These are phyloP conservation scores for Toxotes lorentzi DNA, from an alignment of 2,797 vertebrate genomes.

Conservation along the genomic window DNA sequence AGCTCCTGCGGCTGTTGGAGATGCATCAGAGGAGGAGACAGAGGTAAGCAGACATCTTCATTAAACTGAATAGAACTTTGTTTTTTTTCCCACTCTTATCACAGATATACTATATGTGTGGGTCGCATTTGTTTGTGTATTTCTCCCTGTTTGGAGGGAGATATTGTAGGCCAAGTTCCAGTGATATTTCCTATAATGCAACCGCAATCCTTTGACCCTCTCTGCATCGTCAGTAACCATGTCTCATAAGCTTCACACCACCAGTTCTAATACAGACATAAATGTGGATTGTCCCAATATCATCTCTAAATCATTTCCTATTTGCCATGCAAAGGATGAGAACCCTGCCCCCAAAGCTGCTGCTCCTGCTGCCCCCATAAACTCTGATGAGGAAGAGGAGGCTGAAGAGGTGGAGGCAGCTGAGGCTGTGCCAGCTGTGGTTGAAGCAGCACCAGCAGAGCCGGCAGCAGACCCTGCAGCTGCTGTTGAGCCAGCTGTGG, in stretches of 20 bases:
- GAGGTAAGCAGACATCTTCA: constrained; percentile 59
- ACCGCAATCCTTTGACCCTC: background rate
- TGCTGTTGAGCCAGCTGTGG: constrained; percentile 52
- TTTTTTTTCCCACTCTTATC: background rate
- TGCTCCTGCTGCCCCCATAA: constrained; percentile 66
- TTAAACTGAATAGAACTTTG: background rate
- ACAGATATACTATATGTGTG: background rate
- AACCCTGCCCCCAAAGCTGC: constrained; percentile 41
- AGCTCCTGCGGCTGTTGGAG: constrained; percentile 43
- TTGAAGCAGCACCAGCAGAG: constrained; percentile 61
- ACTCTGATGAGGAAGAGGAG: constrained; percentile 83
- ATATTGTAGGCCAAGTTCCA: background rate
- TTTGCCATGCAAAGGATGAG: constrained; percentile 42
- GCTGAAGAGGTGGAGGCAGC: constrained; percentile 65
- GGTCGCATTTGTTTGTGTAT: background rate
- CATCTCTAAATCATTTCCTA: background rate
- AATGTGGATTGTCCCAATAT: background rate
- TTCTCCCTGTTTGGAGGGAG: background rate
- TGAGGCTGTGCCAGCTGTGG: constrained; percentile 61
- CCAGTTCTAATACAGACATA: background rate
- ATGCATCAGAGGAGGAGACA: constrained; percentile 79
- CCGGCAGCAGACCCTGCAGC: constrained; percentile 40
- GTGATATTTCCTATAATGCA: background rate
- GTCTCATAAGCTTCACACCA: background rate
- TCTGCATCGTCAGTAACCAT: background rate